Evolutionary conservation across 2,888 invertebrate species (phyloP).

Genomic region (Dione vanillae): DNA sequence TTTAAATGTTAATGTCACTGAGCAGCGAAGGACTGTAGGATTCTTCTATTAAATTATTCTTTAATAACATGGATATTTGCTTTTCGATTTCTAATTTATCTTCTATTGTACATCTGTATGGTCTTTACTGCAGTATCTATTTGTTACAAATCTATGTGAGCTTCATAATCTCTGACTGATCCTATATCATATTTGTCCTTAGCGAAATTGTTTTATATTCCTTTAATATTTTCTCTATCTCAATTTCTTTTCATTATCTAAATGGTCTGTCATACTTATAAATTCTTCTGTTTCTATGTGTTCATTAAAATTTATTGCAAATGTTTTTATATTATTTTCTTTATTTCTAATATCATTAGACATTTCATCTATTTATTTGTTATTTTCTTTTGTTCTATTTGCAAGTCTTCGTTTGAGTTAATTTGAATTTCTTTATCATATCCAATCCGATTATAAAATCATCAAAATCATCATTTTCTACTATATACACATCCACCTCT

Average conservation of each 20-base stretch:
- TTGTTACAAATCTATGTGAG: conserved; percentile 38
- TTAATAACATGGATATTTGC: no score
- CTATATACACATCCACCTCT: no score
- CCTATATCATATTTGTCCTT: conserved; percentile 40
- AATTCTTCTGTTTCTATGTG: no score
- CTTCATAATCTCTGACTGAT: conserved; percentile 34
- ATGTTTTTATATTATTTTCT: conserved; percentile 21
- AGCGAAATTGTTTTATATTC: conserved; percentile 36
- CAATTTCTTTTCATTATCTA: conserved; percentile 18
- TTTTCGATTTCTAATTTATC: conserved; percentile 43
- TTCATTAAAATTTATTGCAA: conserved; percentile 33
- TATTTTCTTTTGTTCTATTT: no score
- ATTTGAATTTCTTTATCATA: no score
- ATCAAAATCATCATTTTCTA: no score
- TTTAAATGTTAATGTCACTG: conserved; percentile 49
- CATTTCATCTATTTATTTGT: conserved; percentile 13
- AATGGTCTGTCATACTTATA: conserved; percentile 24
- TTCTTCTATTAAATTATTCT: conserved; percentile 40
- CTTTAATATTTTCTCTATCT: conserved; percentile 27
- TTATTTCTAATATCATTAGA: conserved; percentile 25
- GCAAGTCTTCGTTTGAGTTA: no score
- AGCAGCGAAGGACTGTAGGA: conserved; percentile 47
- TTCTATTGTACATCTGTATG: conserved; percentile 37
- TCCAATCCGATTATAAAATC: no score
- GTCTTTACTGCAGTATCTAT: conserved; percentile 40